Evolutionary conservation across 2,797 vertebrate species (phyloP), one percentile per base, ranked within the genome.

Genomic region (Enteromius anoplus): DNA sequence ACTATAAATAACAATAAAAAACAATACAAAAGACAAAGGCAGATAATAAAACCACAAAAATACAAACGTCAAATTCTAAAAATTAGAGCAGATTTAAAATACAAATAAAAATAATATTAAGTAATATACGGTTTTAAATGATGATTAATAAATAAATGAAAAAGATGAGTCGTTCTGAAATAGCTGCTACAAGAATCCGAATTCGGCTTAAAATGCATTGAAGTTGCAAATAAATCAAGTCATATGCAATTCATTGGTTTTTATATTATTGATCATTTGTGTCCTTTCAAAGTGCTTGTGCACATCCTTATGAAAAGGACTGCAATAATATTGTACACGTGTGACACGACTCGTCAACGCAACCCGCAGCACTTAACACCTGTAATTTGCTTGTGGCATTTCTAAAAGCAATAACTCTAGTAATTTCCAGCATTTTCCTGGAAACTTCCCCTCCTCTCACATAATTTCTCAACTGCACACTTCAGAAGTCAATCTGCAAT

Each of bases 401-500:
- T 40, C 15, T 64, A 51, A 51, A 82, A 75, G 78, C 32, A 75
- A 66, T 2, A n/a, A 45, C 70, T 81, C 21, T 2, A 55, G 49
- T 75, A 14, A 75, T 53, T 40, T 37, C 14, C 40, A 2, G 79
- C 55, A 17, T 72, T 49, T 62, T 53, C 32, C 42, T 9, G 14
- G 3, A 37, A 40, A 37, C 65, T 72, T 65, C 62, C 9, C 21
- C n/a, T 37, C 49, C 21, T 51, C 19, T 40, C 2, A 8, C 60
- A 75, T 82, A 21, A 75, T 75, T 65, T 82, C 71, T 73, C n/a
- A 82, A 53, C 71, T 40, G 11, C 49, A 51, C 47, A 75, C 60
- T 82, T 75, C 80, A 55, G n/a, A 75, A 66, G 71, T 65, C 42
- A 82, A 55, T 66, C 32, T 40, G 71, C 80, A 75, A 42, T 26